Evolutionary conservation across 2,113 vertebrate species (phyloP).

Genomic region (Cygnus atratus): DNA sequence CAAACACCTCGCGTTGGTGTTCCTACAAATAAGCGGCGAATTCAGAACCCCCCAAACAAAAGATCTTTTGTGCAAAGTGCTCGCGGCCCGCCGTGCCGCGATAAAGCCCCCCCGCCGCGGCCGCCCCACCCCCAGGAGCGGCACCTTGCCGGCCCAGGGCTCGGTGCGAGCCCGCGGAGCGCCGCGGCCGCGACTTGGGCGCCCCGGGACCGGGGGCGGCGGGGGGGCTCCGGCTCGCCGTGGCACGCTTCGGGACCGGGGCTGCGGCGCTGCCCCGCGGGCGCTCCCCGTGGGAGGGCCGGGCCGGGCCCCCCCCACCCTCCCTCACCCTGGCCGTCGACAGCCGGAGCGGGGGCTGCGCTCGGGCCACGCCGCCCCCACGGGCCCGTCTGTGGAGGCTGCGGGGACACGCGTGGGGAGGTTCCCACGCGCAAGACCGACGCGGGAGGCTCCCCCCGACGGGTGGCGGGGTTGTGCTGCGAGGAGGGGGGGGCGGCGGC

Average conservation of each 20-base stretch:
- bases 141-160: neutral
- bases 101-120: neutral
- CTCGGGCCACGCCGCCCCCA: neutral
- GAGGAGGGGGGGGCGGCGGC: neutral
- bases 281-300: neutral
- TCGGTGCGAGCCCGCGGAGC: neutral
- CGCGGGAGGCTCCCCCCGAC: neutral
- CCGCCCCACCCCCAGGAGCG: neutral
- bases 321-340: neutral
- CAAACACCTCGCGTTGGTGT: neutral
- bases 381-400: neutral
- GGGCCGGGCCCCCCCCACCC: too few relatives aligned
- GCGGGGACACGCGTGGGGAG: neutral
- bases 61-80: conserved; percentile 43
- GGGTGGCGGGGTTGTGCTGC: neutral
- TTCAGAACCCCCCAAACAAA: conserved; percentile 47
- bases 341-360: too few relatives aligned
- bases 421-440: neutral
- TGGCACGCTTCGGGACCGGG: neutral
- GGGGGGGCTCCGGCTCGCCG: neutral
- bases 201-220: neutral
- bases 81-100: neutral
- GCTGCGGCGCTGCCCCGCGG: neutral
- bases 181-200: neutral
- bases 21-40: conserved; percentile 34